A percentile compares a stretch with the other conserved stretches of the same genome.
phyloP scores from a whole-genome alignment of 2,888 invertebrate genomes.

The Ochlodes sylvanus region DNA sequence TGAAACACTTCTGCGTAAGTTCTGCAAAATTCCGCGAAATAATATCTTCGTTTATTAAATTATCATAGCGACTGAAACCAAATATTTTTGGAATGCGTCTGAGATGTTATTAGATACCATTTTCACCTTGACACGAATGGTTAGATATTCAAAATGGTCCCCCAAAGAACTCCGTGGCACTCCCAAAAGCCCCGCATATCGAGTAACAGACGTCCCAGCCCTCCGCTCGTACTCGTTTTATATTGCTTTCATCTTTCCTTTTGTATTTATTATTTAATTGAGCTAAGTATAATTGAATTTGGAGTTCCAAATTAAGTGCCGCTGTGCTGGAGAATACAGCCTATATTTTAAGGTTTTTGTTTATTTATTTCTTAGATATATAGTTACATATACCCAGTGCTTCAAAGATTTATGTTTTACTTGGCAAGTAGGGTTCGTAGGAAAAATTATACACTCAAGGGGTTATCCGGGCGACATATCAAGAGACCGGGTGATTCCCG shows the following conservation, averaged over 20 bases:
- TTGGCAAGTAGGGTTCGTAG: constrained; percentile 43
- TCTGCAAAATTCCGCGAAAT: constrained; percentile 2
- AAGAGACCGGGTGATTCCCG: constrained; percentile 63
- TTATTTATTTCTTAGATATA: not conserved
- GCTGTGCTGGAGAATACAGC: not conserved
- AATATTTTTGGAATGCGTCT: not conserved
- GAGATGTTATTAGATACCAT: constrained; percentile 13
- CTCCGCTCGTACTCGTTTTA: constrained; percentile 45
- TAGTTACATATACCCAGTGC: not conserved
- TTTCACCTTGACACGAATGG: constrained; percentile 6
- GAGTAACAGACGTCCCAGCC: constrained; percentile 61
- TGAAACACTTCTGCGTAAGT: constrained; percentile 3
- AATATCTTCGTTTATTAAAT: not conserved
- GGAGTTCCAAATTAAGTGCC: constrained; percentile 24
- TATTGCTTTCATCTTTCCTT: constrained; percentile 19
- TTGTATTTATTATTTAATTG: constrained; percentile 36
- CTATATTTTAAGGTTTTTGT: not conserved
- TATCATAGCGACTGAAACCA: not conserved
- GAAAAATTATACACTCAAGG: constrained; percentile 71
- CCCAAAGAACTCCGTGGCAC: constrained; percentile 53
- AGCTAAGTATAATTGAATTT: constrained; percentile 35
- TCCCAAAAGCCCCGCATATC: constrained; percentile 61
- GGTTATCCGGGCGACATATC: constrained; percentile 73
- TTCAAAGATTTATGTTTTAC: constrained; percentile 28
- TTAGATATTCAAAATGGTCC: constrained; percentile 51